A percentile compares a stretch with the other conserved stretches of the same genome.
These are phyloP conservation scores for Arctopsyche grandis DNA, from an alignment of 1,140 invertebrate species.

Conservation along the genomic window DNA sequence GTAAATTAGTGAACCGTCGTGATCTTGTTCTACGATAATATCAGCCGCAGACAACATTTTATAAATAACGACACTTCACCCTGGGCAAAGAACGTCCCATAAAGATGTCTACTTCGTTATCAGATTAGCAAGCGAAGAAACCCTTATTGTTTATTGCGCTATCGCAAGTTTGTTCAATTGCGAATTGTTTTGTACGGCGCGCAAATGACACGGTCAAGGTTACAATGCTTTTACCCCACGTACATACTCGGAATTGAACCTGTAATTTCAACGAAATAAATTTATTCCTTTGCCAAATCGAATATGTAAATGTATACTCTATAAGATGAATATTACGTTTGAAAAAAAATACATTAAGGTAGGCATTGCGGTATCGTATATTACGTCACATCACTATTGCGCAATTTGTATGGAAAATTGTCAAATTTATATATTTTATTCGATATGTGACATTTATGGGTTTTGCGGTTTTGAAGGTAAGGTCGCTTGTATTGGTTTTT, in stretches of 20 bases:
- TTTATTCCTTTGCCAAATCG: not conserved
- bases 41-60: not conserved
- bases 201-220: slow-evolving; percentile 9
- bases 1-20: not conserved
- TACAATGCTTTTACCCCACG: not conserved
- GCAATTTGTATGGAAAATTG: too few relatives aligned
- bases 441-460: too few relatives aligned
- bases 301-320: not conserved
- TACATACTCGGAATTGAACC: not conserved
- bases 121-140: not conserved
- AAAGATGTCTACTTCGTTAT: not conserved
- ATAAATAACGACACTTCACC: not conserved
- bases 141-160: not conserved
- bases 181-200: not conserved
- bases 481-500: too few relatives aligned
- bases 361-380: not conserved
- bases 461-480: too few relatives aligned
- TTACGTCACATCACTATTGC: not conserved
- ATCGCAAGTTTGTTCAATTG: slow-evolving; percentile 3
- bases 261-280: too few relatives aligned
- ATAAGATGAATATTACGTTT: not conserved
- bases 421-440: too few relatives aligned
- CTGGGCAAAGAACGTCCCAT: not conserved
- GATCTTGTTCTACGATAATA: too few relatives aligned
- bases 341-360: too few relatives aligned